Base-by-base conservation (phyloP, 2,888 invertebrate genomes). In the Tryphoninae sp. region DNA sequence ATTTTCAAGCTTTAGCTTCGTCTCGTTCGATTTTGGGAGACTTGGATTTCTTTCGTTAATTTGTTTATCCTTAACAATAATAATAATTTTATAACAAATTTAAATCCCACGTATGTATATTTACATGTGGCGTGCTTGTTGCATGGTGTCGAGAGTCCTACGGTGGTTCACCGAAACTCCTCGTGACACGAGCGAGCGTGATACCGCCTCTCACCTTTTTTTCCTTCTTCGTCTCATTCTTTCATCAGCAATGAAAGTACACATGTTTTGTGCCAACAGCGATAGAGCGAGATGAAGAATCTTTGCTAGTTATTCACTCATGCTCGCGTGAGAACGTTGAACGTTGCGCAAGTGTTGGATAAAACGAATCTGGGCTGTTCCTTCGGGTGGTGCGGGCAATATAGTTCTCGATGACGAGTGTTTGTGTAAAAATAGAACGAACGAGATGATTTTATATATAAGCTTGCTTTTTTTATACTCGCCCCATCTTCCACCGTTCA, bases 311-410 rank as follows among this genome's bases (percentile, higher is more conserved):
- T 49, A 51, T 58, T 69, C 40, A 59, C 61, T 72, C 51, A 19
- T 61, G 77, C 79, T 84, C 82, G 83, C 84, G 84, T 84, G 84
- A 84, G 84, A 84, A 84, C 84, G 79, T 75, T 19, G 82, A 81
- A 67, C 75, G 71, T 76, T 77, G 78, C 69, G 53, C 55, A 45
- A 22, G 75, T 65, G 69, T 68, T 62, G 72, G 59, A 62, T 72
- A 73, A 64, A 51, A 67, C 76, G 79, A 76, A 73, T 82, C 62
- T 33, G 26, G 76, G 53, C 61, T 51, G 53, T 53, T 64, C 68
- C 42, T 33, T 53, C 55, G 49, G 26, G 33, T 26, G 9, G 23
- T 73, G 22, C 42, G 33, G 42, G 58, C 68, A 45, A 58, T 58
- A 81, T 73, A 78, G 81, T 78, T 81, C 76, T 74, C 58, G 82